Percentiles rank a stretch among this genome's conserved stretches.
Conservation (phyloP, 2,888 invertebrate genomes). For the Leptinotarsa peninsularis region DNA sequence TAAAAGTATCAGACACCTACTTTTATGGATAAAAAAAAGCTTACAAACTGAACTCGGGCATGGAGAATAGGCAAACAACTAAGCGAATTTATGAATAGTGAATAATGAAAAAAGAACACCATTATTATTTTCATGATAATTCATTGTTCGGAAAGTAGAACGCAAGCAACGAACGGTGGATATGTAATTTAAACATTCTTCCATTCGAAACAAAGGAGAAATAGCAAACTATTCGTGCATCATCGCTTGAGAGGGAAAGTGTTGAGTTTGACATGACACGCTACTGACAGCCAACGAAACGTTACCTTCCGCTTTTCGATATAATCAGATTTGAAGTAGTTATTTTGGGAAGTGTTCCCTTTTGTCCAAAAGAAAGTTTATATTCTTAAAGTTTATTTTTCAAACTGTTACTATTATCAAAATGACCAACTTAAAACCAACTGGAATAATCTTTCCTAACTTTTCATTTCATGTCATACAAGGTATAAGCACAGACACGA, state of each 20-base stretch:
- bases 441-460: no score
- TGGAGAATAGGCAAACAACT: conserved; percentile 18
- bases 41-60: conserved; percentile 2
- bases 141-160: conserved; percentile 34
- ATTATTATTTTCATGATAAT: conserved; percentile 31
- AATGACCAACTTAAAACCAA: no score
- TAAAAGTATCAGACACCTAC: neutral
- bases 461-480: no score
- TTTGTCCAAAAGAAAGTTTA: no score
- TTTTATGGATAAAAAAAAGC: neutral
- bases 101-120: conserved; percentile 26
- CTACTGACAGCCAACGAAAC: neutral
- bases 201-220: conserved; percentile 29
- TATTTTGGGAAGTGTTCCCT: no score
- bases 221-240: conserved; percentile 19
- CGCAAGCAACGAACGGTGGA: conserved; percentile 28
- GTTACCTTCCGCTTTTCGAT: no score
- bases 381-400: no score
- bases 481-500: no score
- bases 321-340: no score
- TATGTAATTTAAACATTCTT: conserved; percentile 31
- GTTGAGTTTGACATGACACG: conserved; percentile 1
- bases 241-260: conserved; percentile 27
- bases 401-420: no score
- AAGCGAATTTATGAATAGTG: conserved; percentile 17